phyloP scores from a whole-genome alignment of 1,140 invertebrate species.

The Hypothenemus hampei region DNA sequence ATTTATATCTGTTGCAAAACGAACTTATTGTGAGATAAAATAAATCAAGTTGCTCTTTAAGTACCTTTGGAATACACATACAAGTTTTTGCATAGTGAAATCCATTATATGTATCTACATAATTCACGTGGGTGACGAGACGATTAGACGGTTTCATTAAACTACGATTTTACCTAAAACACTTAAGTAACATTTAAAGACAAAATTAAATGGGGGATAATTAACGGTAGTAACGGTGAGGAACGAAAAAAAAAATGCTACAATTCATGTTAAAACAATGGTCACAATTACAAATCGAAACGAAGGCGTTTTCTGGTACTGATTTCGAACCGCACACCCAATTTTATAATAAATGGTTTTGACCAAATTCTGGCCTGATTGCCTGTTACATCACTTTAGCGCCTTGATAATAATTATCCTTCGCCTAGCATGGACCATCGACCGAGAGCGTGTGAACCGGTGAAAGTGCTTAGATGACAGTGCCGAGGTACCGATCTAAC shows the following conservation, averaged over 20 bases:
- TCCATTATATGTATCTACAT: slow-evolving; percentile 31
- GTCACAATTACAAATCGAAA: not conserved
- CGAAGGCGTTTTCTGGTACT: not conserved
- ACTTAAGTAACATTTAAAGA: no score
- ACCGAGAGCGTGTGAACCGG: slow-evolving; percentile 31
- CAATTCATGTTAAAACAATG: not conserved
- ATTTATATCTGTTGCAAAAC: slow-evolving; percentile 28
- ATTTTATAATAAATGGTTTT: slow-evolving; percentile 26
- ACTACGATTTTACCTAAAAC: no score
- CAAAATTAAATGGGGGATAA: no score
- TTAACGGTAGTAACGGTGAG: no score
- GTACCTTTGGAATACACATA: slow-evolving; percentile 25
- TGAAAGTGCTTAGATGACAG: slow-evolving; percentile 32
- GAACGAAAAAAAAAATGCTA: no score
- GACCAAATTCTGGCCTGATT: slow-evolving; percentile 22
- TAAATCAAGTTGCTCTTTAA: slow-evolving; percentile 27
- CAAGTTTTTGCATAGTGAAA: slow-evolving; percentile 25
- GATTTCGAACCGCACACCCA: slow-evolving; percentile 17
- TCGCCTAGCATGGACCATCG: slow-evolving; percentile 24
- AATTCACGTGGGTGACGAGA: slow-evolving; percentile 28
- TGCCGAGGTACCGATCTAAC: slow-evolving; percentile 22
- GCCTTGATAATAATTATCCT: slow-evolving; percentile 28
- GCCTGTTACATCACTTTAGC: slow-evolving; percentile 22
- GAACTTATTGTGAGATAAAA: slow-evolving; percentile 22
- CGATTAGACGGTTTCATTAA: no score